These are phyloP conservation scores for Brenthis daphne DNA, from an alignment of 2,888 invertebrate genomes.

Conservation along the genomic window DNA sequence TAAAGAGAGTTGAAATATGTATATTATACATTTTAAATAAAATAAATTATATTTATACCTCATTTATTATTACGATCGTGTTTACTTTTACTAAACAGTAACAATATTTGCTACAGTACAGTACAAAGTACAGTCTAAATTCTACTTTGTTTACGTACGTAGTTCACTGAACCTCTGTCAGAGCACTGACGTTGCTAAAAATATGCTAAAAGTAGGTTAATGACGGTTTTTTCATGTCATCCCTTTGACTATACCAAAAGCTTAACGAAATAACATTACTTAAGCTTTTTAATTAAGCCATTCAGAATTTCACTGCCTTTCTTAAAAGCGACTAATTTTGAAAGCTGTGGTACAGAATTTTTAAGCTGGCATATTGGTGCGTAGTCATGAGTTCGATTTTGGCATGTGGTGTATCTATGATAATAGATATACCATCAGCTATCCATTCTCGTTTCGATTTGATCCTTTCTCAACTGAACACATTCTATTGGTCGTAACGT, in stretches of 20 bases:
- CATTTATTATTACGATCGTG: constrained; percentile 11
- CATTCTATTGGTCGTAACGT: too few species aligned
- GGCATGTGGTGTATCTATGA: too few species aligned
- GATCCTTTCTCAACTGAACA: too few species aligned
- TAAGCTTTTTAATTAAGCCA: constrained; percentile 26
- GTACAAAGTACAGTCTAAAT: constrained; percentile 18
- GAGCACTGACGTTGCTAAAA: constrained; percentile 59
- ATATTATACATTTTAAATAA: not conserved
- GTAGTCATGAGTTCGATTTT: too few species aligned
- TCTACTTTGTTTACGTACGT: constrained; percentile 28
- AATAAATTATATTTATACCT: not conserved
- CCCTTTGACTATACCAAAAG: constrained; percentile 42
- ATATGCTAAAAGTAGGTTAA: constrained; percentile 71
- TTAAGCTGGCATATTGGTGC: too few species aligned
- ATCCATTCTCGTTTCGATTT: too few species aligned
- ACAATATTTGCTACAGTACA: constrained; percentile 8
- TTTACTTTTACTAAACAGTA: constrained; percentile 14
- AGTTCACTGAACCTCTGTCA: constrained; percentile 33
- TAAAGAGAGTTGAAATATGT: not conserved
- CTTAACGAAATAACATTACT: constrained; percentile 25
- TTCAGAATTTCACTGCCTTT: constrained; percentile 6
- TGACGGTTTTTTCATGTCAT: constrained; percentile 59
- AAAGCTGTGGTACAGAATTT: too few species aligned
- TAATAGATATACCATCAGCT: too few species aligned
- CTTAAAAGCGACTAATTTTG: constrained; percentile 4